Evolutionary conservation across 2,797 vertebrate genomes (phyloP), one percentile per base, ranked within the genome.

Genomic region (Anabacerthia variegaticeps): DNA sequence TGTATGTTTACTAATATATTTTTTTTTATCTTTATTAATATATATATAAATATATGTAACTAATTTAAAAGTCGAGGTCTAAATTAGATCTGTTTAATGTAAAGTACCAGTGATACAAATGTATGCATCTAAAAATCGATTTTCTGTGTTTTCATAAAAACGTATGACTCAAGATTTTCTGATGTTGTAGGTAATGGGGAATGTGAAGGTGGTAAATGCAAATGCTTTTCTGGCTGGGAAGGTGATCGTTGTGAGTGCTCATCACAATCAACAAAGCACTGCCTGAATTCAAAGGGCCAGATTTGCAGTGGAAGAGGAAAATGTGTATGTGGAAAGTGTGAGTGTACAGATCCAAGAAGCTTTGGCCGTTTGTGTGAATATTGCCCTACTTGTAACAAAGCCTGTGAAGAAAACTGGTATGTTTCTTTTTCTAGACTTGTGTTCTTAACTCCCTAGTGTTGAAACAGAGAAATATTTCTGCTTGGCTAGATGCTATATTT

Each of bases 371-470:
- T 99, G 94, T 99, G 99, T 93, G 99, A 99, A 96, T 98, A 97
- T 80, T 99, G 99, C 84, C 98, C 98, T 52, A 96, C 98, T 20
- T 99, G 99, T 97, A 98, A 98, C 90, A 98, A 95, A 91, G 97
- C 96, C 97, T 99, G 99, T 96, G 98, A 97, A 85, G 98, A 99
- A 97, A 98, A 99, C 98, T 98, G 98, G 99, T 99, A 99, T 9
- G 97, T 97, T 91, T 88, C 72, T 92, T 73, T 14, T 49, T 11
- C 34, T 83, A 24, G 48, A 89, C 24, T 78, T 93, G 20, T 37
- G 28, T 86, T 86, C 73, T 88, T 79, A 65, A 56, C 20, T 62
- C 32, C 37, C 11, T 56, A 51, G 14, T 41, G 23, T 43, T 78
- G 32, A 67, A 89, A 75, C 51, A 18, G 58, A 55, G 39, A 65